phyloP scores from a whole-genome alignment of 2,113 vertebrate species.

The Suncus etruscus region DNA sequence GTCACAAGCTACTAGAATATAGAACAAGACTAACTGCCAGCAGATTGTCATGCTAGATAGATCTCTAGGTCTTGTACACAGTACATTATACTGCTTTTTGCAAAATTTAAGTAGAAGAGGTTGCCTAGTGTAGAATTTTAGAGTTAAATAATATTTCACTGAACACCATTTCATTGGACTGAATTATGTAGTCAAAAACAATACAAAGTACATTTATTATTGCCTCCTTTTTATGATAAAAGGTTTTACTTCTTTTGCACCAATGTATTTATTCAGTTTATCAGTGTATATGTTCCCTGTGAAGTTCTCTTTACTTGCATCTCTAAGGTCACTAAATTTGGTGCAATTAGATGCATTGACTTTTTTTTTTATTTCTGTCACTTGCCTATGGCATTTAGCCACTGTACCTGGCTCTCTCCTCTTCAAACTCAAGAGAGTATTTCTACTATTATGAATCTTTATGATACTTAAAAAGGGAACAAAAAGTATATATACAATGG shows the following conservation, averaged over 20 bases:
- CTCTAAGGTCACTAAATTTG: not conserved
- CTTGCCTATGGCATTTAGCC: not conserved
- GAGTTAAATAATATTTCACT: not conserved
- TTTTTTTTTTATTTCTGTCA: not conserved
- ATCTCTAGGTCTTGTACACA: not conserved
- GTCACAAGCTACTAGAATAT: not conserved
- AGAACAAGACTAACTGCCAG: not conserved
- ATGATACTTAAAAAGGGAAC: not conserved
- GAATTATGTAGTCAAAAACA: not conserved
- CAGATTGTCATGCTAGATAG: not conserved
- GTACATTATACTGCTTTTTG: no score
- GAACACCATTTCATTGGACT: not conserved
- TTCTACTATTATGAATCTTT: not conserved
- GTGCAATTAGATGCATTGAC: not conserved
- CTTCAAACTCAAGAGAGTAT: not conserved
- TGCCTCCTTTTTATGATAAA: slow-evolving; percentile 1
- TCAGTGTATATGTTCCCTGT: not conserved
- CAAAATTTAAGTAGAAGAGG: not conserved
- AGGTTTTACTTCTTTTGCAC: not conserved
- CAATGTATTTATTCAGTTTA: not conserved
- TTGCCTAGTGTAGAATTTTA: not conserved
- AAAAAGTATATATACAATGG: not conserved
- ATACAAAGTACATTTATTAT: not conserved
- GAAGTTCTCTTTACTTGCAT: not conserved
- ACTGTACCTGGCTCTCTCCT: not conserved